Evolutionary conservation across 1,140 invertebrate species (phyloP), one percentile per base, ranked within the genome.

Genomic region (Holotrichia oblita): DNA sequence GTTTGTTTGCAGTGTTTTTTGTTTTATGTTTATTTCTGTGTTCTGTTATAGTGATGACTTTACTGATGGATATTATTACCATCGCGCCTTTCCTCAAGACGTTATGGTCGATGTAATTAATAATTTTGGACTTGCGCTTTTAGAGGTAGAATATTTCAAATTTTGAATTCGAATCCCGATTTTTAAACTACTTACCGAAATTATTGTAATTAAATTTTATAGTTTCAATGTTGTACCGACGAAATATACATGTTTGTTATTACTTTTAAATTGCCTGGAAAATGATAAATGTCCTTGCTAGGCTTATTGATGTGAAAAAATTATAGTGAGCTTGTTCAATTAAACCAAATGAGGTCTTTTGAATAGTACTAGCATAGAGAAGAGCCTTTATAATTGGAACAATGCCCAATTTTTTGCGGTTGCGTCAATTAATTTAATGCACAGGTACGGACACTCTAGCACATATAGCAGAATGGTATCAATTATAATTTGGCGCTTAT

Each of bases 41-140:
- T 3, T 22, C 41, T 76, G 74, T 55, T 55, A 76, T 44, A 14
- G 22, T 12, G 74, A 76, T 55, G 74, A 76, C 20, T 76, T 48
- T 76, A 48, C 74, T 4, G 44, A 44, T 44, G 61, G 41, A 27
- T 76, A 79, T 55, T 24, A 59, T 74, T 80, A 80, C 41, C 55
- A 77, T 20, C 12, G 41, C 17, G 55, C 77, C 22, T 42, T 87
- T 7, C 93, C 93, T 0, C 86, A 92, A 41, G 91, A 93, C 77
- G 88, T 93, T 48, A 94, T 95, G 92, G 92, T 93, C 14, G 93
- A 95, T 82, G 89, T 93, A n/a, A 91, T 93, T 20, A 95, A 95
- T 82, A 89, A 91, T 83, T 89, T 95, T 27, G 93, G 93, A 77
- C 87, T 94, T 74, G 91, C 90, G 82, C 89, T 94, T 77, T 88